Conservation (phyloP, 2,113 vertebrate species). For the Spea multiplicata region DNA sequence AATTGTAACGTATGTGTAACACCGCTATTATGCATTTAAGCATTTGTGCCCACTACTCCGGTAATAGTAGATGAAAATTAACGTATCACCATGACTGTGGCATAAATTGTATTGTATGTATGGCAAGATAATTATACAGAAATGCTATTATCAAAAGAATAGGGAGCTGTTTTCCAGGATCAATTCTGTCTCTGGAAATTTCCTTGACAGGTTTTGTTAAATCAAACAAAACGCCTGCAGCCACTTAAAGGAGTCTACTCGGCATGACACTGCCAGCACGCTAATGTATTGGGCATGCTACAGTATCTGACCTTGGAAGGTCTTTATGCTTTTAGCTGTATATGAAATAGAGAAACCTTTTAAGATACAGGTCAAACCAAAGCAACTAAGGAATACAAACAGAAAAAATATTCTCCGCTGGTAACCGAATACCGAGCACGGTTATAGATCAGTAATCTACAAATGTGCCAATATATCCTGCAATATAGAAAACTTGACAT, state of each 20-base stretch:
- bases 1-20: background rate
- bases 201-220: constrained; percentile 36
- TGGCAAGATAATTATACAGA: constrained; percentile 22
- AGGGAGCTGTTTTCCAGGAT: constrained; percentile 36
- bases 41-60: constrained; percentile 1
- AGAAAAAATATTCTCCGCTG: constrained; percentile 27
- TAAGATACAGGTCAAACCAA: constrained; percentile 34
- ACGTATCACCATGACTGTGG: constrained; percentile 16
- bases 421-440: constrained; percentile 19
- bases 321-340: constrained; percentile 34
- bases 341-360: constrained; percentile 41
- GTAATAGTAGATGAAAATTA: constrained; percentile 9
- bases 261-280: constrained; percentile 27
- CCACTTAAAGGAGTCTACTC: constrained; percentile 25
- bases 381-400: constrained; percentile 29
- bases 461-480: constrained; percentile 37
- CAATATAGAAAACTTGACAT: constrained; percentile 37
- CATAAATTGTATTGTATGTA: constrained; percentile 32
- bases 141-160: constrained; percentile 26
- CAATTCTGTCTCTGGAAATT: constrained; percentile 36
- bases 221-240: constrained; percentile 35
- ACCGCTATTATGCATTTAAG: background rate
- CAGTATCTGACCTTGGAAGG: constrained; percentile 37
- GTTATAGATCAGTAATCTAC: constrained; percentile 39
- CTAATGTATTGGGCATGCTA: constrained; percentile 41